These are phyloP conservation scores for Suricata suricatta DNA, from an alignment of 2,113 vertebrate genomes.

Conservation along the genomic window DNA sequence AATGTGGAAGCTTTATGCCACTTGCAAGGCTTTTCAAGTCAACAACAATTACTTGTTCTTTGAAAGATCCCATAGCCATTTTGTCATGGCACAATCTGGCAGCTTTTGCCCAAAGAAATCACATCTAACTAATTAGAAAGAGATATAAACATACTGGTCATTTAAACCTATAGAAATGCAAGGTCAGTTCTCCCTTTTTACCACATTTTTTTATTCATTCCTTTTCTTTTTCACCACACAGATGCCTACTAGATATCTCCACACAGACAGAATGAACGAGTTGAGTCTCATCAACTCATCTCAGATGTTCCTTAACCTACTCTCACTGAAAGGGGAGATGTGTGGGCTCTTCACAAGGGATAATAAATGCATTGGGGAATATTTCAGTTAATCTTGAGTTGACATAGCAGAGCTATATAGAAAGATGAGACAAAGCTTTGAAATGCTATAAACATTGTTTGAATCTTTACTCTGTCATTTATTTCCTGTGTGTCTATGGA, in stretches of 20 bases:
- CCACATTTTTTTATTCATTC: background rate
- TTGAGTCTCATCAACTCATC: background rate
- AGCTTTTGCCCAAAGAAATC: background rate
- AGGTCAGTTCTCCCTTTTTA: background rate
- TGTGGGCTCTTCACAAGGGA: background rate
- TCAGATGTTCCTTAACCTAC: background rate
- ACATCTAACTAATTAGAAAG: background rate
- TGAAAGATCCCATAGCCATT: background rate
- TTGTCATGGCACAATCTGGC: background rate
- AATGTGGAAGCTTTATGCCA: background rate
- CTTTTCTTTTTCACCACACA: background rate
- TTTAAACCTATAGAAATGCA: background rate
- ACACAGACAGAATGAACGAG: background rate
- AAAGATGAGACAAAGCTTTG: background rate
- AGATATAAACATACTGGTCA: too few species aligned
- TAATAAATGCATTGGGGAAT: background rate
- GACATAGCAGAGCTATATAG: background rate
- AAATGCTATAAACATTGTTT: background rate
- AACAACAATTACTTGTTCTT: conserved; percentile 11
- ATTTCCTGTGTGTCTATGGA: background rate
- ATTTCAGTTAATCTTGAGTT: background rate
- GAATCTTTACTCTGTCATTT: background rate
- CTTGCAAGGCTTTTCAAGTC: background rate
- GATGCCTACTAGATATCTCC: background rate
- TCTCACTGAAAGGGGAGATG: background rate